Conservation (phyloP, 2,888 invertebrate species). For the Orthosia cruda region DNA sequence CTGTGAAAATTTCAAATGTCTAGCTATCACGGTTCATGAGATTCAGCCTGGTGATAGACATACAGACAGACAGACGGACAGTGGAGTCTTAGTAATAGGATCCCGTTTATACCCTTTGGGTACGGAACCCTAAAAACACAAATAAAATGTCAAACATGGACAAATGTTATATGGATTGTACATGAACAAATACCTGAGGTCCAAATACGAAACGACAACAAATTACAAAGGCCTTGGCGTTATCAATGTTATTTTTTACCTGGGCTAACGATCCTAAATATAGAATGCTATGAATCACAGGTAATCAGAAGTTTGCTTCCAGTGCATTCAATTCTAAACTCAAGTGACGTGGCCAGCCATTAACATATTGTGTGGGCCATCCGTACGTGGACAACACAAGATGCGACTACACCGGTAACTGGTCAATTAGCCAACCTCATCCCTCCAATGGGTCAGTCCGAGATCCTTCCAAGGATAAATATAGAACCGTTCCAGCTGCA, state of each 20-base stretch:
- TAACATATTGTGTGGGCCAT: conserved; percentile 56
- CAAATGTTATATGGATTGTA: too few species aligned
- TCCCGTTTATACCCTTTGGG: too few species aligned
- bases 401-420: conserved; percentile 79
- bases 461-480: conserved; percentile 88
- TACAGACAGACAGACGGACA: too few species aligned
- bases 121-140: too few species aligned
- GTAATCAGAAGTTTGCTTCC: conserved; percentile 33
- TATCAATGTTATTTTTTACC: conserved; percentile 6
- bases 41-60: too few species aligned
- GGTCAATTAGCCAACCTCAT: conserved; percentile 84
- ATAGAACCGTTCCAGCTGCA: conserved; percentile 80
- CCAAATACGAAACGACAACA: too few species aligned
- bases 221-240: neutral
- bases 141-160: neutral
- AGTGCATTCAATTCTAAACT: conserved; percentile 49
- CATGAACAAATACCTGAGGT: too few species aligned
- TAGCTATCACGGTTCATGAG: too few species aligned
- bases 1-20: too few species aligned
- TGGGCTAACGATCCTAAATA: conserved; percentile 29
- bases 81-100: too few species aligned
- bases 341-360: conserved; percentile 46
- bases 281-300: conserved; percentile 37
- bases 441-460: conserved; percentile 81
- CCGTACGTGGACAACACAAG: conserved; percentile 55